Base-by-base conservation (phyloP, 2,797 vertebrate species). In the Lepilemur ruficaudatus region DNA sequence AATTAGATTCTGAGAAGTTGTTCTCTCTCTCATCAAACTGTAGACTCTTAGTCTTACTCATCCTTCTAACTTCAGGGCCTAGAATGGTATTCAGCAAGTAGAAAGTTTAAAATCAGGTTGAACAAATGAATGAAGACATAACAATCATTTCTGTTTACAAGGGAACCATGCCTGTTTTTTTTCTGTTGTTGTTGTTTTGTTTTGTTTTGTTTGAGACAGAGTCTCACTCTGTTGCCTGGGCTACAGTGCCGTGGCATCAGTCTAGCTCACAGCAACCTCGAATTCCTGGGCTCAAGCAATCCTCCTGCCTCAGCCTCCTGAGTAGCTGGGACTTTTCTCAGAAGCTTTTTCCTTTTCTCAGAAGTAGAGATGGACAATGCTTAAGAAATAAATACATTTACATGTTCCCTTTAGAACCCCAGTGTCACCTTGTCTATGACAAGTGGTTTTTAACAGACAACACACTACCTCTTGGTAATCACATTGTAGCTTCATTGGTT, bases 31-130 rank as follows among this genome's bases (percentile, higher is more conserved):
- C 43, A 81, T 46, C 89, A 93, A 55, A 46, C 23, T 35, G 13
- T 82, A 55, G 75, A 67, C 22, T 69, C 35, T 50, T 48, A 35
- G 5, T 43, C 30, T 65, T 90, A 38, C 35, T 59, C 59, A 70
- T 73, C 52, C n/a, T 90, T 50, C 3, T 81, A 67, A 87, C 18
- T 50, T n/a, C 48, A 70, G 35, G 46, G 20, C 46, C 90, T 90
- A 61, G 8, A 14, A 50, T 43, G 12, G 30, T 38, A 83, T 82
- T 92, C 48, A 67, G 22, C 17, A 89, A 80, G 11, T 20, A 43
- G 41, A 55, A 86, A 91, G 25, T 94, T 94, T 93, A 81, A 93
- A 76, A 76, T 95, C 35, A 79, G 4, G 15, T 48, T 35, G 38
- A 91, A 61, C 65, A 23, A 15, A 85, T 93, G 65, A 48, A 25